Conservation (phyloP, 2,888 invertebrate species). For the Nymphalis c-album region DNA sequence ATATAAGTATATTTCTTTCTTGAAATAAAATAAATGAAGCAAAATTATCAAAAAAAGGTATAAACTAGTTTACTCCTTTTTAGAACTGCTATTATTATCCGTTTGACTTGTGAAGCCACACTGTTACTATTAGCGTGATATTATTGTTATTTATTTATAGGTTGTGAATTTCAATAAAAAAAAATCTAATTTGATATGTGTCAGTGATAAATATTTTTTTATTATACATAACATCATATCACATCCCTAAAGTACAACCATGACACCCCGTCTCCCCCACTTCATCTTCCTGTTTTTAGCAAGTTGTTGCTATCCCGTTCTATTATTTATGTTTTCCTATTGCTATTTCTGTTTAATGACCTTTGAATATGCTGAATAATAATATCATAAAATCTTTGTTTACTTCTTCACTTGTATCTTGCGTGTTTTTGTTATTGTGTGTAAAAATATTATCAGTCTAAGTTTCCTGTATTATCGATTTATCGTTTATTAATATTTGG, state of each 20-base stretch:
- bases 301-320: constrained; percentile 50
- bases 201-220: background rate
- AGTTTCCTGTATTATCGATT: constrained; percentile 21
- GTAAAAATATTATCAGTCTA: constrained; percentile 53
- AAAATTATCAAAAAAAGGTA: too few relatives aligned
- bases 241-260: constrained; percentile 25
- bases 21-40: too few relatives aligned
- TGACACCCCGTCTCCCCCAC: constrained; percentile 30
- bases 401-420: constrained; percentile 67
- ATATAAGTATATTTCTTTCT: too few relatives aligned
- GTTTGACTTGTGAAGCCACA: too few relatives aligned
- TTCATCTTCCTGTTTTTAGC: constrained; percentile 35
- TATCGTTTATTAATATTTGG: constrained; percentile 18
- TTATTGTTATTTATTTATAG: too few relatives aligned
- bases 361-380: constrained; percentile 77
- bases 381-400: constrained; percentile 74
- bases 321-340: constrained; percentile 28
- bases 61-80: too few relatives aligned
- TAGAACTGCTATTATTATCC: too few relatives aligned
- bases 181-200: too few relatives aligned
- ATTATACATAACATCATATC: constrained; percentile 10
- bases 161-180: too few relatives aligned
- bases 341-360: constrained; percentile 63
- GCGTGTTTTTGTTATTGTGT: constrained; percentile 78
- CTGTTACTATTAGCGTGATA: too few relatives aligned